A percentile compares a stretch with the other conserved stretches of the same genome.
phyloP scores from a whole-genome alignment of 2,113 vertebrate species.

The Gobio gobio region DNA sequence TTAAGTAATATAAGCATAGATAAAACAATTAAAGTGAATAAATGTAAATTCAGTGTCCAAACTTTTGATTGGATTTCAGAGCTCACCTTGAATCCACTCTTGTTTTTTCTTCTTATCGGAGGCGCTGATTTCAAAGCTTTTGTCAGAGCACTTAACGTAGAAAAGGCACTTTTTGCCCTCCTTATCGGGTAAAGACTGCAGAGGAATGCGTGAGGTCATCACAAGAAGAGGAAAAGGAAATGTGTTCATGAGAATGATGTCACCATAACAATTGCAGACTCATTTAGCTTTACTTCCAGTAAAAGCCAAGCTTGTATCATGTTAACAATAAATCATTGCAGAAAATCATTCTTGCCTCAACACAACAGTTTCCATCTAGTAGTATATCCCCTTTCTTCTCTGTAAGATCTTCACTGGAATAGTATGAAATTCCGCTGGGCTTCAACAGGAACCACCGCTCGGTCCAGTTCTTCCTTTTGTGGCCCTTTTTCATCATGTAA shows the following conservation, averaged over 20 bases:
- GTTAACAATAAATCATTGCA: not conserved
- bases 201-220: conserved; percentile 44
- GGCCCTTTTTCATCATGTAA: conserved; percentile 97
- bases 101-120: conserved; percentile 99
- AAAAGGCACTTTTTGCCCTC: conserved; percentile 97
- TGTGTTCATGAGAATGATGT: conserved; percentile 13
- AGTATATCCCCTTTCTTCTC: conserved; percentile 94
- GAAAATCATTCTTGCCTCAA: conserved; percentile 78
- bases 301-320: not conserved
- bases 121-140: conserved; percentile 94
- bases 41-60: not conserved
- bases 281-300: not conserved
- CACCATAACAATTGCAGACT: not conserved
- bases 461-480: conserved; percentile 97
- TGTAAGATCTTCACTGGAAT: conserved; percentile 88
- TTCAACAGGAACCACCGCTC: conserved; percentile 97
- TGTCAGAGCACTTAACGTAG: conserved; percentile 90
- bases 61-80: not conserved
- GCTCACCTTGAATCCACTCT: conserved; percentile 96
- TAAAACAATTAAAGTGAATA: not conserved
- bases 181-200: conserved; percentile 90
- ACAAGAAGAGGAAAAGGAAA: conserved; percentile 36
- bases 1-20: no score
- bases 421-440: conserved; percentile 90
- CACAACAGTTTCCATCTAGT: conserved; percentile 86